These are phyloP conservation scores for Etheostoma perlongum DNA, from an alignment of 2,797 vertebrate genomes.

Conservation along the genomic window DNA sequence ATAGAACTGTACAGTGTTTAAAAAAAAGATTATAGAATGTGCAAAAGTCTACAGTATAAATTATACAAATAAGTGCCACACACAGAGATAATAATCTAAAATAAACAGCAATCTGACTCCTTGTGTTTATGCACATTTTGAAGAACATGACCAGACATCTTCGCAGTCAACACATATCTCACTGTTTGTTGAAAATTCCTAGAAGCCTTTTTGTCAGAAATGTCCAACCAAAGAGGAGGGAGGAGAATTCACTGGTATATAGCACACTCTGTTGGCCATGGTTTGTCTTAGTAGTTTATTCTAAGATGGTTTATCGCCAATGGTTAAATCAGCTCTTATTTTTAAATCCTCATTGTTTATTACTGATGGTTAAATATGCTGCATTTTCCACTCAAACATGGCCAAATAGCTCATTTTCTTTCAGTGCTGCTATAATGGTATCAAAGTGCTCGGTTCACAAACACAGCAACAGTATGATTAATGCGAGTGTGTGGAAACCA, in stretches of 20 bases:
- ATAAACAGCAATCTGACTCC: neutral
- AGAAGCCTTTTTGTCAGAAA: neutral
- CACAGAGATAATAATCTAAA: neutral
- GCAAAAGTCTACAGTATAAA: neutral
- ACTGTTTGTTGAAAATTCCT: slow-evolving; percentile 19
- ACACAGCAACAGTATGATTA: slow-evolving; percentile 8
- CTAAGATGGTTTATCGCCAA: neutral
- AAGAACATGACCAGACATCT: neutral
- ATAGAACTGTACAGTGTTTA: neutral
- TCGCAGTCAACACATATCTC: slow-evolving; percentile 5
- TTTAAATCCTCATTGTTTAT: neutral
- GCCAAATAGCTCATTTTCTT: neutral
- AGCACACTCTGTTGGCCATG: slow-evolving; percentile 69
- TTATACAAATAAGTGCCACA: neutral
- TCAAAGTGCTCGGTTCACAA: neutral
- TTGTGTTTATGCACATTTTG: slow-evolving; percentile 6
- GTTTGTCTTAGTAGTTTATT: neutral
- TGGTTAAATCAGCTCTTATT: slow-evolving; percentile 12
- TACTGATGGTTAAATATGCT: slow-evolving; percentile 8
- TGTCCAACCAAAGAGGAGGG: neutral
- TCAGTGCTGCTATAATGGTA: neutral
- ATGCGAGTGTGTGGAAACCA: slow-evolving; percentile 39
- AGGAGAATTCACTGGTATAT: slow-evolving; percentile 12
- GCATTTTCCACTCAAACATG: neutral
- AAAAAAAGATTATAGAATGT: neutral